Evolutionary conservation across 2,113 vertebrate species (phyloP).

Genomic region (Bostrychus sinensis): DNA sequence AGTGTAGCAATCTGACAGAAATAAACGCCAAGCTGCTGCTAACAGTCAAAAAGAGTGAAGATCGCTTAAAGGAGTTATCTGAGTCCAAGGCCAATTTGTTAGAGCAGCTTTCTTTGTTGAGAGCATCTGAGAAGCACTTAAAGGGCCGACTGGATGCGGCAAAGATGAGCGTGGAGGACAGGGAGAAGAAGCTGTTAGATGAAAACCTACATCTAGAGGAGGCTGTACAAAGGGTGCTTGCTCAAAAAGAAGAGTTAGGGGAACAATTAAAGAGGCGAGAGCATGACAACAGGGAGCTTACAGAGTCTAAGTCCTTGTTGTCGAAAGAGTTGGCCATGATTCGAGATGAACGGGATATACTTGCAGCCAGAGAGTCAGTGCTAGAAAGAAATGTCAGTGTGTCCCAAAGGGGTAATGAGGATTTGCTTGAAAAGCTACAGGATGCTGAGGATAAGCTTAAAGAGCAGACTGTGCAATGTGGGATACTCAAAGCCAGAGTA

Average conservation of each 20-base stretch:
- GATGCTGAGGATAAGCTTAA: conserved; percentile 75
- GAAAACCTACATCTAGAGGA: conserved; percentile 82
- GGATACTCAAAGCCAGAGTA: conserved; percentile 68
- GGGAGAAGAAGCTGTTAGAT: conserved; percentile 75
- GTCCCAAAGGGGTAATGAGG: conserved; percentile 75
- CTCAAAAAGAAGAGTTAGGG: conserved; percentile 74
- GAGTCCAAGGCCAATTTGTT: conserved; percentile 70
- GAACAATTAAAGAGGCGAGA: conserved; percentile 72
- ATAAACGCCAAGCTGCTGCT: conserved; percentile 71
- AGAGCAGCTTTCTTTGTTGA: conserved; percentile 67
- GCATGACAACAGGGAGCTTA: conserved; percentile 78
- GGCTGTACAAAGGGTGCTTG: conserved; percentile 74
- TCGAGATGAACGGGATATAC: conserved; percentile 76
- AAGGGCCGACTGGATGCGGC: conserved; percentile 69
- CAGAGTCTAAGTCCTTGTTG: conserved; percentile 71
- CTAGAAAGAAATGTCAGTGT: conserved; percentile 78
- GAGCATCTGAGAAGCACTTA: conserved; percentile 82
- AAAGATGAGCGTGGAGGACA: conserved; percentile 65
- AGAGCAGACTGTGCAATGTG: conserved; percentile 67
- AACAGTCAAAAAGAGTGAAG: conserved; percentile 67
- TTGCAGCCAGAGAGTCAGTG: conserved; percentile 70
- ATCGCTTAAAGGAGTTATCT: conserved; percentile 66
- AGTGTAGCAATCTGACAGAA: conserved; percentile 64
- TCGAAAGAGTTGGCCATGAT: conserved; percentile 68
- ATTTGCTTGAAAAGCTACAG: conserved; percentile 75